Percentiles rank a stretch among this genome's conserved stretches.
These are phyloP conservation scores for Noctua janthina DNA, from an alignment of 2,888 invertebrate species.

Conservation along the genomic window DNA sequence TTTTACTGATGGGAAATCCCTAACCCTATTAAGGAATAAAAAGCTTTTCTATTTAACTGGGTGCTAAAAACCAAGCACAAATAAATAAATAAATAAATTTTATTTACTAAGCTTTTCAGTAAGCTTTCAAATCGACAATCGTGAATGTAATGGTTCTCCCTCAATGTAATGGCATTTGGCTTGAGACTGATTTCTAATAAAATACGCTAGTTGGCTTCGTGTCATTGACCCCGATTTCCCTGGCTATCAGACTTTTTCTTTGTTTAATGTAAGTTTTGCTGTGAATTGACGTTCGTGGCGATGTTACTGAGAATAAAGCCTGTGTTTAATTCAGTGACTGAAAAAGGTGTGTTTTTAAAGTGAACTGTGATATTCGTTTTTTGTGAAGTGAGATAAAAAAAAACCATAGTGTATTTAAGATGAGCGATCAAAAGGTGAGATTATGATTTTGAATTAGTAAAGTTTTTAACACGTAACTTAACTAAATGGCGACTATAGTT, in stretches of 20 bases:
- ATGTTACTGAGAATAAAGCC: not conserved
- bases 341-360: not conserved
- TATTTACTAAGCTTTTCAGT: not conserved
- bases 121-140: not conserved
- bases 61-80: not conserved
- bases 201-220: conserved; percentile 35
- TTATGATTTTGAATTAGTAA: not conserved
- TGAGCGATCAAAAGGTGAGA: not conserved
- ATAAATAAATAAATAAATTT: not conserved
- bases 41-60: not conserved
- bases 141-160: conserved; percentile 19
- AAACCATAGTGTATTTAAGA: not conserved
- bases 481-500: not conserved
- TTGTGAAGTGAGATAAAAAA: not conserved
- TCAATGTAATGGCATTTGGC: conserved; percentile 42
- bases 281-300: conserved; percentile 37
- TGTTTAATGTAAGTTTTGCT: conserved; percentile 34
- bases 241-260: conserved; percentile 29
- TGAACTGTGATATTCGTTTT: not conserved
- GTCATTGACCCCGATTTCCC: conserved; percentile 43
- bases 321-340: conserved; percentile 7
- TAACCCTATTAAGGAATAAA: not conserved
- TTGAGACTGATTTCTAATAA: conserved; percentile 53
- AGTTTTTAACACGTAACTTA: not conserved
- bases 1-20: not conserved